Base-by-base conservation (phyloP, 2,113 vertebrate species). In the Phylloscopus trochilus region DNA sequence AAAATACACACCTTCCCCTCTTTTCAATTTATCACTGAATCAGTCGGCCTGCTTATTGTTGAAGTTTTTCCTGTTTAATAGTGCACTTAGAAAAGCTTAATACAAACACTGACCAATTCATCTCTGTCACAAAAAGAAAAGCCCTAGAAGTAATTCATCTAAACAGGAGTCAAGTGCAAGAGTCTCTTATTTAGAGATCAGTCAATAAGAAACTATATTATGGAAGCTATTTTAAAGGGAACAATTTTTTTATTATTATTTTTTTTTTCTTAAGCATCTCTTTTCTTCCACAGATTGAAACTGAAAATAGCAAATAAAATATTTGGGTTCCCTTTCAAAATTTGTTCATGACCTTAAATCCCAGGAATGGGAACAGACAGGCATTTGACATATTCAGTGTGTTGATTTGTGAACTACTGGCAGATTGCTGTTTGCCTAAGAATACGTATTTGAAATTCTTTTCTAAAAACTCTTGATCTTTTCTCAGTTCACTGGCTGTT, bases 401-500 rank as follows among this genome's bases (percentile, higher is more conserved):
- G 78, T 74, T 94, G 96, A 94, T 93, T 91, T 96, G 85, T 87
- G 75, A 91, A 70, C 79, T 94, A 96, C 81, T 88, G 90, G 72
- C 85, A 96, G 87, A 88, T 59, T 80, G 35, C 75, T 86, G 69
- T 91, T 96, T 96, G 89, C 68, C 70, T 95, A 90, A 82, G 93
- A 97, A 81, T 87, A 93, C 2, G 14, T 86, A 85, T 92, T 95
- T 96, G 47, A 92, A 95, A 95, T 89, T 90, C 26, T 92, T 92
- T 92, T 83, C 79, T 83, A 66, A 90, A 95, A 93, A 37, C 39
- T 73, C 60, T 83, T 95, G 82, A 93, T 92, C 72, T 94, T 47
- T 94, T 92, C 93, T 60, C 90, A 91, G 0, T 90, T 81, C 85
- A 81, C 4, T 13, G 51, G 64, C 79, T 96, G 85, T 59, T 88